phyloP scores from a whole-genome alignment of 64 coral and sea anemone species.

The Actinia equina region DNA sequence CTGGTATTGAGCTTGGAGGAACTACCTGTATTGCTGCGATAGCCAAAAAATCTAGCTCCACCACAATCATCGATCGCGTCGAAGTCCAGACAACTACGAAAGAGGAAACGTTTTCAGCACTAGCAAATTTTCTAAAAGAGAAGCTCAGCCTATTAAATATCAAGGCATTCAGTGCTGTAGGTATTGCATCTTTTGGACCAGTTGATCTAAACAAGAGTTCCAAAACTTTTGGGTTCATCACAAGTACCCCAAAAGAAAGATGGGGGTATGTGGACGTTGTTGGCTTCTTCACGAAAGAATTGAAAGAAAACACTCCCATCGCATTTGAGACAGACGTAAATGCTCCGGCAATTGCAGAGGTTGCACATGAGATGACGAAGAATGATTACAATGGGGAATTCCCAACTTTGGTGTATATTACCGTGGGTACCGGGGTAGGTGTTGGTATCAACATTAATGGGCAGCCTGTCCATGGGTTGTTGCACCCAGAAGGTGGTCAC shows the following conservation, averaged over 20 bases:
- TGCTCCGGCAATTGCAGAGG: conserved; percentile 78
- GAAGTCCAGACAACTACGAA: conserved; percentile 49
- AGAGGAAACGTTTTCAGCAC: conserved; percentile 35
- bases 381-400: not conserved
- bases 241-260: conserved; percentile 64
- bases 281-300: conserved; percentile 50
- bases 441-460: conserved; percentile 67
- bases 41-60: conserved; percentile 44
- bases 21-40: conserved; percentile 81
- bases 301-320: conserved; percentile 44
- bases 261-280: conserved; percentile 71
- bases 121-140: conserved; percentile 53
- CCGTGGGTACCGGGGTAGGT: conserved; percentile 84
- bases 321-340: conserved; percentile 90
- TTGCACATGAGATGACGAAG: conserved; percentile 4
- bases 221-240: conserved; percentile 80
- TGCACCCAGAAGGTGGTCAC: conserved; percentile 92
- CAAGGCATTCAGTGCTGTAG: conserved; percentile 39
- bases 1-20: conserved; percentile 85
- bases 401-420: conserved; percentile 72
- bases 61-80: conserved; percentile 51
- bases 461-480: conserved; percentile 67
- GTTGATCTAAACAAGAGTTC: conserved; percentile 71
- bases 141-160: conserved; percentile 34
- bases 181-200: conserved; percentile 94